Evolutionary conservation across 2,797 vertebrate species (phyloP), one percentile per base, ranked within the genome.

Genomic region (Thalassophryne amazonica): DNA sequence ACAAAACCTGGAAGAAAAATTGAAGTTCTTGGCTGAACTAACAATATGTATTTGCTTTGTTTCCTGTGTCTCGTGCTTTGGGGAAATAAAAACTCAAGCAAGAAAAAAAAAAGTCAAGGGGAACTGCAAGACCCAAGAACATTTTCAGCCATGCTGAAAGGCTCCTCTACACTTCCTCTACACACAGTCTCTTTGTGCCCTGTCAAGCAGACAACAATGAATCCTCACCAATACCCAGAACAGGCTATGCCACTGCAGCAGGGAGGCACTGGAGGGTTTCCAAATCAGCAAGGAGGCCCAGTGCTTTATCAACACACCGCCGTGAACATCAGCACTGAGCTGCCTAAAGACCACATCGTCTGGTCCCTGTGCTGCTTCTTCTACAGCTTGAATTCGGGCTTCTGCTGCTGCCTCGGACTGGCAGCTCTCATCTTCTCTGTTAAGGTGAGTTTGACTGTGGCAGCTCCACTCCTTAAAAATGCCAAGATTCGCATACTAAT

Each of bases 391-490:
- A 73, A 73, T 38, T 21, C 21, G n/a, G n/a, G n/a, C n/a, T n/a
- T n/a, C n/a, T n/a, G n/a, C 1, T 56, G 0, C 5, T 75, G 70
- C 21, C 61, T 79, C 1, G 73, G 76, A 12, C 49, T 79, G 33
- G 43, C 22, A 0, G 79, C 79, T 4, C 9, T 82, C 4, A 50
- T 70, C 18, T 41, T 1, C 37, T 80, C 80, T 0, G 3, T 80
- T 54, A 80, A 67, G 73, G 80, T 82, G 16, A 62, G 35, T 56
- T 28, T 6, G 1, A 5, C 6, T 2, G 18, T 1, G 0, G 8
- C 15, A 6, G 3, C 13, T 37, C 6, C 4, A 19, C 7, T 2
- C 0, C 16, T 30, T 16, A 13, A 17, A 8, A 20, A 10, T 7
- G 11, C 15, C 2, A 22, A 18, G 4, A 14, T 12, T 46, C 6